phyloP scores from a whole-genome alignment of 2,113 vertebrate species.

The Cichladusa arquata region DNA sequence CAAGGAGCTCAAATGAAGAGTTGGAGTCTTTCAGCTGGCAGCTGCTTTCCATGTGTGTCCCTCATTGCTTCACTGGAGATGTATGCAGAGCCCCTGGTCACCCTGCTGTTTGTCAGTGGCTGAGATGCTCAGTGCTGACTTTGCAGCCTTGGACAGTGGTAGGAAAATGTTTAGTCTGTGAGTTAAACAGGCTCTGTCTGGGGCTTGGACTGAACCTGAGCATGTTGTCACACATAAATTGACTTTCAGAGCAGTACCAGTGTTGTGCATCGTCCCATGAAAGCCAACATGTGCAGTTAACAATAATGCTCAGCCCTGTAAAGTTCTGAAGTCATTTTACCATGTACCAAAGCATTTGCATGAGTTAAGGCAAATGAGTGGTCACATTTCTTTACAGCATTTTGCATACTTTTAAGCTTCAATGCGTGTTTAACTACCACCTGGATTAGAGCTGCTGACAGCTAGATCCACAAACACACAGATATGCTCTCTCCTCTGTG shows the following conservation, averaged over 20 bases:
- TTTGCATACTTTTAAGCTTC: neutral
- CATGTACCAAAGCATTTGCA: neutral
- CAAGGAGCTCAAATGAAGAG: neutral
- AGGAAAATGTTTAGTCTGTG: neutral
- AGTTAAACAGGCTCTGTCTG: neutral
- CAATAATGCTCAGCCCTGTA: neutral
- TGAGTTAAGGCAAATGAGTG: neutral
- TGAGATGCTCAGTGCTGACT: neutral
- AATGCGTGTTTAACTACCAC: neutral
- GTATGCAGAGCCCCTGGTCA: neutral
- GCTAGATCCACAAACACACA: neutral
- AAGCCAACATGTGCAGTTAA: neutral
- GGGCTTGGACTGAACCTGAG: neutral
- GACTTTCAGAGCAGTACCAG: neutral
- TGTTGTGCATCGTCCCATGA: neutral
- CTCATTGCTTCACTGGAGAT: neutral
- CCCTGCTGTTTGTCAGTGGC: neutral
- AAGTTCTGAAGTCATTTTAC: neutral
- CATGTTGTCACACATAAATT: neutral
- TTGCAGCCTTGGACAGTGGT: neutral
- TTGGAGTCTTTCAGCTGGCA: neutral
- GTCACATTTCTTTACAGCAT: neutral
- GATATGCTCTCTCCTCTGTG: neutral
- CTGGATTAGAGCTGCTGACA: neutral
- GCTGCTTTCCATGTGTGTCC: neutral